Conservation (phyloP, 2,888 invertebrate genomes). For the Piscicola geometra region DNA sequence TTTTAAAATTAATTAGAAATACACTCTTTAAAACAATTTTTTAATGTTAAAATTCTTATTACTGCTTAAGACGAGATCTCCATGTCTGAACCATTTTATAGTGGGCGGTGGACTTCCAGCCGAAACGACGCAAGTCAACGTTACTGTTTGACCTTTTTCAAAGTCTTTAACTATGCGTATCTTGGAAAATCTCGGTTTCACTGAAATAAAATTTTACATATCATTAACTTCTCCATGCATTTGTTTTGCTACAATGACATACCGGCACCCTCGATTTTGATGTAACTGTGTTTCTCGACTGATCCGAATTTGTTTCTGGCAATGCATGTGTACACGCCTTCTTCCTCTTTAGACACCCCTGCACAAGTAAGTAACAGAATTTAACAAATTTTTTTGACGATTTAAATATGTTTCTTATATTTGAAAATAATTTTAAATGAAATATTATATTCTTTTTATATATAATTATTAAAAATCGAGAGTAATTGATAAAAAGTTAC, state of each 20-base stretch:
- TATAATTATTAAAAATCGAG: too few relatives aligned
- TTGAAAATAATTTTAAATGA: too few relatives aligned
- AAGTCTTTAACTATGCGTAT: constrained; percentile 55
- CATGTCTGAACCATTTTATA: constrained; percentile 53
- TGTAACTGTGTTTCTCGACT: constrained; percentile 53
- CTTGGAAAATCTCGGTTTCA: constrained; percentile 56
- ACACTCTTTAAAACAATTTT: background rate
- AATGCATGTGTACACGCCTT: constrained; percentile 58
- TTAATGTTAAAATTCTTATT: too few relatives aligned
- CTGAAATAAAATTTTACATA: constrained; percentile 57
- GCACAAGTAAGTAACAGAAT: too few relatives aligned
- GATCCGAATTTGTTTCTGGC: constrained; percentile 59
- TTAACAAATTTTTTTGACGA: too few relatives aligned
- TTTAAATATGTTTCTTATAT: too few relatives aligned
- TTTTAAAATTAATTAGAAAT: too few relatives aligned
- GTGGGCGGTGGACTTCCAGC: constrained; percentile 56
- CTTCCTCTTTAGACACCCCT: constrained; percentile 49
- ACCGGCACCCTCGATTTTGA: constrained; percentile 60
- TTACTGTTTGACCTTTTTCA: constrained; percentile 53
- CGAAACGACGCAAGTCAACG: constrained; percentile 55
- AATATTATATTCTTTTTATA: too few relatives aligned
- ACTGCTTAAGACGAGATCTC: background rate
- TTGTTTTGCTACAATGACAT: constrained; percentile 7
- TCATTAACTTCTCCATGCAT: constrained; percentile 47
- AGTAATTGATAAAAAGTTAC: too few relatives aligned